Base-by-base conservation (phyloP, 1,140 invertebrate genomes). In the Drosophila tristis region DNA sequence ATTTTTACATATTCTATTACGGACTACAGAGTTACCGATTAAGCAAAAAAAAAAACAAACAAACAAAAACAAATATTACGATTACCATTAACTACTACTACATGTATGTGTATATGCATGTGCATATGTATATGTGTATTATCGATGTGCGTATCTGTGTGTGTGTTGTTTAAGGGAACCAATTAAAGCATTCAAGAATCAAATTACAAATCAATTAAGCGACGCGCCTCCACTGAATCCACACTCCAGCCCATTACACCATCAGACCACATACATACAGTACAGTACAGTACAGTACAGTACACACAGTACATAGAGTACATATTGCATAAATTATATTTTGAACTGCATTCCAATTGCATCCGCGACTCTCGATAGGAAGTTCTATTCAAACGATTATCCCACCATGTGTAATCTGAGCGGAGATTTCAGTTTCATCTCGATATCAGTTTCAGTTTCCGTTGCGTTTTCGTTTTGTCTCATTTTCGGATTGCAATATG, bases 321-420 rank as follows among this genome's bases (percentile, higher is more conserved):
- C 15, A 67, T 29, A 39, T 8, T 39, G 57, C 50, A 57, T 62
- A 53, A 31, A 31, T 31, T 31, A 31, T 31, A 61, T 60, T 47
- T 4, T 31, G 31, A 64, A 60, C 50, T 54, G 56, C 65, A 77
- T 77, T 63, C 63, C 44, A 45, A 50, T 48, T 55, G 58, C 25
- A 70, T 58, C 44, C 63, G 56, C 39, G 56, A 51, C 49, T 50
- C 48, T 67, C 62, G 53, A 76, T 63, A 71, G 57, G 43, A 74
- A 44, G 62, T 70, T 68, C 16, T 35, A 58, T 79, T 90, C 78
- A 81, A 90, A 84, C 86, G 86, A 90, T 90, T 90, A 90, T 90
- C 86, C 86, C 86, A 90, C 86, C 86, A 90, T 84, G 75, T 85
- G 85, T 56, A 61, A 77, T 50, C 59, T 63, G 43, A 71, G 60